Evolutionary conservation across 1,140 invertebrate genomes (phyloP), one percentile per base, ranked within the genome.

Genomic region (Danaus melanippus): DNA sequence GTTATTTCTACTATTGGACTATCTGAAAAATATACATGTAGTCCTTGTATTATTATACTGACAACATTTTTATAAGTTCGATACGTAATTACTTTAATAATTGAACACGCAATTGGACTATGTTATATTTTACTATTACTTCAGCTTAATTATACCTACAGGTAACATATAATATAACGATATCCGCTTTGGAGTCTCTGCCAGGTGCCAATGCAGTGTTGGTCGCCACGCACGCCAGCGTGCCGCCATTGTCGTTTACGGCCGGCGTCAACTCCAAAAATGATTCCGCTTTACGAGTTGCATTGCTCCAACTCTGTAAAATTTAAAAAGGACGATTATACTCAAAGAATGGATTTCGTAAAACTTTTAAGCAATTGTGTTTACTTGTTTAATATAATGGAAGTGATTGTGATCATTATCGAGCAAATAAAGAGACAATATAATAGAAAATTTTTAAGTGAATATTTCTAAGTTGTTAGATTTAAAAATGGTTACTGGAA

Each of bases 101-200:
- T 15, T 3, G 3, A 15, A 15, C 15, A 15, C 15, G 21, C 6
- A 32, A 7, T 32, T 32, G 21, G 6, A 32, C 7, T 32, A 32
- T 32, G 4, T 32, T 32, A 32, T 32, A 32, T 32, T 32, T 7
- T 32, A 32, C 21, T 32, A 32, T 32, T 32, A 32, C 6, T 32
- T 32, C 21, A 32, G 21, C 32, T n/a, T 52, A 50, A 12, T 41
- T 12, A 12, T 52, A 65, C 93, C 94, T 89, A 95, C 95, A 96
- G 73, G 92, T 94, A 60, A 97, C 92, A 85, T 96, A 95, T 17
- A 97, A 87, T 60, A 92, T 93, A 86, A 94, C 92, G 21, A 92
- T 90, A 66, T 95, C 92, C 70, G 96, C 93, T 43, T 93, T 89
- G 44, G 91, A 89, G 21, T 91, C 91, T 40, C 90, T 89, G 8